These are phyloP conservation scores for Magallana ariakensis DNA, from an alignment of 1,140 invertebrate genomes.

Conservation along the genomic window DNA sequence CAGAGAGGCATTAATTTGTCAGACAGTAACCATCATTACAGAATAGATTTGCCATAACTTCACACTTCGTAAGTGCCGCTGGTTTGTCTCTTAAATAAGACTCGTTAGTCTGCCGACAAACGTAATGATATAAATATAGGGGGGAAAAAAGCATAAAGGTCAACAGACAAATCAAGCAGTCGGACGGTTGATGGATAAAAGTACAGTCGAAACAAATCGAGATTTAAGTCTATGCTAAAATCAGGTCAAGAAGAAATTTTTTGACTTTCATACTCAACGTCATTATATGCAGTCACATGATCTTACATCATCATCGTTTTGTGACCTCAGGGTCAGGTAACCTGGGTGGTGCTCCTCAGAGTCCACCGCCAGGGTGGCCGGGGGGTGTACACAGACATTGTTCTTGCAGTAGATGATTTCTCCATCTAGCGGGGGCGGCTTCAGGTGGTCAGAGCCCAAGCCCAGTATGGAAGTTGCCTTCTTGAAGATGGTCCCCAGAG, in stretches of 20 bases:
- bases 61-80: not conserved
- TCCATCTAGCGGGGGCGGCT: conserved; percentile 78
- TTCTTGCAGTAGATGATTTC: conserved; percentile 84
- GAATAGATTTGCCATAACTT: not conserved
- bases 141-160: no score
- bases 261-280: no score
- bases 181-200: no score
- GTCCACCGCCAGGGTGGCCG: conserved; percentile 88
- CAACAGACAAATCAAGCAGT: no score
- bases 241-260: no score
- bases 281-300: no score
- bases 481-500: conserved; percentile 76
- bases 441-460: conserved; percentile 66
- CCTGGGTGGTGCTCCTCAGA: conserved; percentile 89
- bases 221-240: no score
- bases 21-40: not conserved
- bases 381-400: conserved; percentile 97
- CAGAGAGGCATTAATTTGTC: not conserved
- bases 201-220: no score
- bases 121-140: no score
- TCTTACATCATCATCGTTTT: conserved; percentile 79
- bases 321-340: conserved; percentile 91
- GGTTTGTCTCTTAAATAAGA: no score
- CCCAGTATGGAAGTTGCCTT: conserved; percentile 77
- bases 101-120: no score